Base-by-base conservation (phyloP, 1,140 invertebrate genomes). In the Drosophila mayri region DNA sequence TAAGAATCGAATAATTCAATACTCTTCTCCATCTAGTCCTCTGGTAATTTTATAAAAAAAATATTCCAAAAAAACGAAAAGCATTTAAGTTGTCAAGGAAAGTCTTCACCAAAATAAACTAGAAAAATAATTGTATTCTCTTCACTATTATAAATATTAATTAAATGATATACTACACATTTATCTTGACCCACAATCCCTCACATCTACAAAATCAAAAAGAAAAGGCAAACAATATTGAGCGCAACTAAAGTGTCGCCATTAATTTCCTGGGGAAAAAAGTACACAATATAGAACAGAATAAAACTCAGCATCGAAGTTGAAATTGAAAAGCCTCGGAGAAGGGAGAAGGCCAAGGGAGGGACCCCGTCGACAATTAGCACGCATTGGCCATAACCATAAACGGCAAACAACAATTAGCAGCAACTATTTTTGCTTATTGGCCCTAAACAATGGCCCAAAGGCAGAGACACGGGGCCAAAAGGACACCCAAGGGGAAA, bases 391-490 rank as follows among this genome's bases (percentile, higher is more conserved):
- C 74, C 50, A 77, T 77, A 77, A 77, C 74, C 74, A 68, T 77
- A 77, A 77, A 77, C 74, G 74, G 50, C 71, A 58, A 76, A 73
- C 73, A 77, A 68, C 74, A 77, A 77, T 77, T 77, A 77, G 73
- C 74, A 77, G 49, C 73, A 77, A 77, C 74, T 77, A 77, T 77
- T 77, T 77, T 77, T 59, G 74, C 74, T 77, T 77, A 77, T 77
- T 77, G 74, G 74, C 74, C 73, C 73, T 76, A 72, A 73, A 72
- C 61, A 54, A 76, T 44, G 41, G 55, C 6, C 14, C 32, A 37
- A 7, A 9, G 38, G 22, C 20, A 20, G 41, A 1, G 12, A 14
- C 10, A 22, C 3, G 25, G 7, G n/a, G 5, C 28, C 28, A 18
- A 28, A 4, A 6, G 28, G 16, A 8, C 8, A 4, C 52, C 30